These are phyloP conservation scores for Bombus ignitus DNA, from an alignment of 1,140 invertebrate genomes.

Conservation along the genomic window DNA sequence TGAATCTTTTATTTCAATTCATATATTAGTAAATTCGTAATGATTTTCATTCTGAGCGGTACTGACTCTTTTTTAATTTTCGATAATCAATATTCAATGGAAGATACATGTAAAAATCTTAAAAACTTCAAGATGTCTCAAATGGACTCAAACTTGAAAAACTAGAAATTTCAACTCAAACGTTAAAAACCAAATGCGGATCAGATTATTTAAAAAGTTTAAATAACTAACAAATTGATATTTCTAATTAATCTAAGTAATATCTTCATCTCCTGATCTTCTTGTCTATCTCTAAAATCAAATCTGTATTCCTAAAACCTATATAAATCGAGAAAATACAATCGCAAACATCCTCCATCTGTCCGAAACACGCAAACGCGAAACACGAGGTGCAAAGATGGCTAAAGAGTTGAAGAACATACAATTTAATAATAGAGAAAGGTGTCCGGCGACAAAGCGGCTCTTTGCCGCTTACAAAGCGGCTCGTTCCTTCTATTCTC, in stretches of 20 bases:
- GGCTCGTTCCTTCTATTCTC: background rate
- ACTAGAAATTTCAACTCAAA: no score
- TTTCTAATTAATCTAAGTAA: background rate
- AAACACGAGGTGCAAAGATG: background rate
- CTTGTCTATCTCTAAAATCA: background rate
- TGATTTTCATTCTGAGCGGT: background rate
- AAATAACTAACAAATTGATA: background rate
- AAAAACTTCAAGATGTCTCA: no score
- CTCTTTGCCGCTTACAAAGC: constrained; percentile 37
- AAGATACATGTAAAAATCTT: no score
- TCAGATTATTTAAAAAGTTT: background rate
- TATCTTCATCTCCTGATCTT: background rate
- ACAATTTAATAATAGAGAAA: constrained; percentile 79
- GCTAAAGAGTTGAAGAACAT: constrained; percentile 62
- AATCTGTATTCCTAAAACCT: background rate
- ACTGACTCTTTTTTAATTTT: background rate
- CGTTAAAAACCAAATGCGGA: no score
- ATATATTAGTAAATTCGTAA: no score
- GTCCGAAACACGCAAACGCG: background rate
- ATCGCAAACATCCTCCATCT: background rate
- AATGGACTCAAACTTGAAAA: no score
- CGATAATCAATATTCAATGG: no score
- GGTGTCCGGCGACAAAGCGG: constrained; percentile 70
- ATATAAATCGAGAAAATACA: background rate
- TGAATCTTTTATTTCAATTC: constrained; percentile 72